A percentile compares a stretch with the other conserved stretches of the same genome.
Conservation (phyloP, 2,113 vertebrate genomes). For the Laterallus jamaicensis region DNA sequence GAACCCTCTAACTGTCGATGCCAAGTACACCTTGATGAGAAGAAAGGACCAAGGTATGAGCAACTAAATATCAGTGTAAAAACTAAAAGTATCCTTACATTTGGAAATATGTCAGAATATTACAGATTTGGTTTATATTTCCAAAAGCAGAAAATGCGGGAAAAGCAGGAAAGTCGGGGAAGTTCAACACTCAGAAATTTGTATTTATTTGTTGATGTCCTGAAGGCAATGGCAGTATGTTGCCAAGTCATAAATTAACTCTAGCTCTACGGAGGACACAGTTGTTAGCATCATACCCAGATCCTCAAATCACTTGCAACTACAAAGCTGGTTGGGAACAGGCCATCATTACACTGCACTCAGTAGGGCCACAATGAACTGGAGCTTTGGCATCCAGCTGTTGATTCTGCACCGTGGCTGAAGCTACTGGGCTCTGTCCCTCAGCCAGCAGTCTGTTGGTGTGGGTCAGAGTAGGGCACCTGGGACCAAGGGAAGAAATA, state of each 20-base stretch:
- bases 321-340: background rate
- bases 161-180: background rate
- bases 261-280: background rate
- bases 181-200: background rate
- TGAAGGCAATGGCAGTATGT: background rate
- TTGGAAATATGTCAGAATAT: background rate
- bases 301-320: background rate
- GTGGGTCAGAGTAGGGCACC: background rate
- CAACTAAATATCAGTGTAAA: background rate
- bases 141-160: background rate
- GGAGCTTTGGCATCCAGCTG: background rate
- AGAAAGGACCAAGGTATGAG: constrained; percentile 84
- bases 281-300: background rate
- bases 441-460: background rate
- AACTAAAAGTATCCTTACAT: background rate
- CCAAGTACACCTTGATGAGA: constrained; percentile 84
- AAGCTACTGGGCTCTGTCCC: background rate
- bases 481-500: background rate
- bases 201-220: background rate
- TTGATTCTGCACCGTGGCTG: background rate
- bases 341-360: background rate
- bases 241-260: background rate
- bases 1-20: constrained; percentile 80
- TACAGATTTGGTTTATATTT: background rate
- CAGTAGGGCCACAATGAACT: background rate